phyloP scores from a whole-genome alignment of 2,888 invertebrate genomes.

The Osedax frankpressi region DNA sequence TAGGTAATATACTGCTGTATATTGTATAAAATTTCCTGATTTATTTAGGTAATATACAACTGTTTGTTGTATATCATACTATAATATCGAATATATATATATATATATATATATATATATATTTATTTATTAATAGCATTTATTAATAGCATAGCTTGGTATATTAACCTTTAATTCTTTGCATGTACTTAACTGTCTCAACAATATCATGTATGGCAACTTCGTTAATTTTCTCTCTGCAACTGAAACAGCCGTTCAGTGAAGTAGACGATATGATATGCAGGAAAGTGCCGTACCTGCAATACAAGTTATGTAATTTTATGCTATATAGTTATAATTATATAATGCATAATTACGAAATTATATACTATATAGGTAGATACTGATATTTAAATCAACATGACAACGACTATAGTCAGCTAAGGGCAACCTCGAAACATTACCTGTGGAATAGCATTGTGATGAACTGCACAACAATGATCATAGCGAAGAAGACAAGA shows the following conservation, averaged over 20 bases:
- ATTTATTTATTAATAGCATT: neutral
- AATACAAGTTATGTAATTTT: no score
- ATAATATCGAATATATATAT: neutral
- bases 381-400: no score
- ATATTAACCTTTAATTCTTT: slow-evolving; percentile 27
- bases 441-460: slow-evolving; percentile 62
- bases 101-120: neutral
- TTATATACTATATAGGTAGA: no score
- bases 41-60: no score
- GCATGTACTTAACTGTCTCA: slow-evolving; percentile 30
- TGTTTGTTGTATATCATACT: no score
- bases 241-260: slow-evolving; percentile 30
- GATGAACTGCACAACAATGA: slow-evolving; percentile 70
- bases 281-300: slow-evolving; percentile 72
- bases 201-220: slow-evolving; percentile 31
- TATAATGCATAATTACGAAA: no score
- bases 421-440: neutral
- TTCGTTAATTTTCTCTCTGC: slow-evolving; percentile 30
- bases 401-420: no score
- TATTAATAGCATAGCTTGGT: neutral
- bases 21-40: no score
- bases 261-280: slow-evolving; percentile 84
- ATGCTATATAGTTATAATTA: no score
- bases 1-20: no score
- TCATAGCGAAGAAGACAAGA: slow-evolving; percentile 91